Conservation (phyloP, 2,888 invertebrate genomes). For the Psylliodes chrysocephalus region DNA sequence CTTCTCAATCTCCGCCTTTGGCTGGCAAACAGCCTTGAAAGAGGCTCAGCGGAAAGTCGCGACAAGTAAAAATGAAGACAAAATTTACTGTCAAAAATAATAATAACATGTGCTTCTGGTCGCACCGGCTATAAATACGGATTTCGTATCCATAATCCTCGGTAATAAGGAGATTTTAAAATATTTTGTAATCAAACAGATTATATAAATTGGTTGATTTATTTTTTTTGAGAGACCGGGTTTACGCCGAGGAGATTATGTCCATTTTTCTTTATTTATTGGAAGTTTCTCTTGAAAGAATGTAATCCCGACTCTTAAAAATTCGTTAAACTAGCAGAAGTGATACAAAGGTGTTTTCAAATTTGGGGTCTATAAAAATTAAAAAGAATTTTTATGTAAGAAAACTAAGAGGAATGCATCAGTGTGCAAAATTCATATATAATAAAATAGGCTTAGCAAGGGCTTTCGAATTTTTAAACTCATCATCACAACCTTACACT, state of each 20-base stretch:
- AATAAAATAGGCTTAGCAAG: too few species aligned
- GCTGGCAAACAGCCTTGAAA: conserved; percentile 36
- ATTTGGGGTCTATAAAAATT: too few species aligned
- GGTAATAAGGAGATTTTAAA: conserved; percentile 54
- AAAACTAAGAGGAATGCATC: too few species aligned
- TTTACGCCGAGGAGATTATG: conserved; percentile 1
- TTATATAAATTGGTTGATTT: conserved; percentile 52
- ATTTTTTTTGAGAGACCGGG: conserved; percentile 21
- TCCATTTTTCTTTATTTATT: conserved; percentile 10
- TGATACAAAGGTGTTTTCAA: too few species aligned
- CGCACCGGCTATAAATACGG: conserved; percentile 53
- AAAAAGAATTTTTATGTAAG: too few species aligned
- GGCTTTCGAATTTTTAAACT: too few species aligned
- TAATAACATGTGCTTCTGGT: conserved; percentile 49
- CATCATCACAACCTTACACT: too few species aligned
- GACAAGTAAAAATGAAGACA: conserved; percentile 50
- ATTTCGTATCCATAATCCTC: conserved; percentile 55
- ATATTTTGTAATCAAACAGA: conserved; percentile 56
- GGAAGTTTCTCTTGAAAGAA: not conserved
- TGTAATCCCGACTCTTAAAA: not conserved
- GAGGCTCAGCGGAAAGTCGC: conserved; percentile 42
- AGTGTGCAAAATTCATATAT: too few species aligned
- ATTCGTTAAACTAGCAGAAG: too few species aligned
- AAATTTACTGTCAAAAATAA: conserved; percentile 51
- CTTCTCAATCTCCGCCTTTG: conserved; percentile 2